These are phyloP conservation scores for Hirtodrosophila cameraria DNA, from an alignment of 2,888 invertebrate species.

Conservation along the genomic window DNA sequence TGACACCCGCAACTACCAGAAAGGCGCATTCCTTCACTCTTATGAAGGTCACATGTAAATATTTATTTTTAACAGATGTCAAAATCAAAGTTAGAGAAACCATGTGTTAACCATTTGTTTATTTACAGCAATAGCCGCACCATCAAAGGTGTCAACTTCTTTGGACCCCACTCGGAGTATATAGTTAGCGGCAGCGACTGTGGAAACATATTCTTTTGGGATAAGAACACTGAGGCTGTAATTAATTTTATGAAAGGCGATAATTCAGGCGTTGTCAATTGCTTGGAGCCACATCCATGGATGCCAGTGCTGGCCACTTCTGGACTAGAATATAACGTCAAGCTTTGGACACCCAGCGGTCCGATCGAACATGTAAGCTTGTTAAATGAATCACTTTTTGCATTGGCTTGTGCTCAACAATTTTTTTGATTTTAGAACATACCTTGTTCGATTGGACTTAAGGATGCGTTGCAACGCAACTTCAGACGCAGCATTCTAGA, in stretches of 20 bases:
- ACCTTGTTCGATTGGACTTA: slow-evolving; percentile 38
- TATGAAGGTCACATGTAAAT: slow-evolving; percentile 87
- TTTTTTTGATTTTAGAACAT: slow-evolving; percentile 11
- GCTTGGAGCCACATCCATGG: slow-evolving; percentile 95
- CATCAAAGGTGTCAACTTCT: slow-evolving; percentile 96
- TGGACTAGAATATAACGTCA: slow-evolving; percentile 95
- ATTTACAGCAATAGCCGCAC: slow-evolving; percentile 87
- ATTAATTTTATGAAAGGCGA: slow-evolving; percentile 95
- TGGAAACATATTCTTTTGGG: slow-evolving; percentile 95
- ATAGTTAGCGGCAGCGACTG: slow-evolving; percentile 97
- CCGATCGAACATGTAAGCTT: no score
- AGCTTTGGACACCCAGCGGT: slow-evolving; percentile 92
- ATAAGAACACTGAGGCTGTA: slow-evolving; percentile 93
- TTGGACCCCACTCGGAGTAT: slow-evolving; percentile 95
- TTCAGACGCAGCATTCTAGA: slow-evolving; percentile 61
- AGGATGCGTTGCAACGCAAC: slow-evolving; percentile 76
- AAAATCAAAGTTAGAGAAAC: no score
- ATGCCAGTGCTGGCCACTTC: slow-evolving; percentile 93
- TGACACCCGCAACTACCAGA: slow-evolving; percentile 86
- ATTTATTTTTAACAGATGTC: no score
- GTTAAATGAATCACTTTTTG: no score
- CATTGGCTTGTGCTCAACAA: neutral
- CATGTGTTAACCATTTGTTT: neutral
- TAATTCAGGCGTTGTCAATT: slow-evolving; percentile 93
- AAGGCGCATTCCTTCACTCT: slow-evolving; percentile 85